Percentiles rank a stretch among this genome's conserved stretches.
These are phyloP conservation scores for Aphis craccivora DNA, from an alignment of 1,140 invertebrate genomes.

Conservation along the genomic window DNA sequence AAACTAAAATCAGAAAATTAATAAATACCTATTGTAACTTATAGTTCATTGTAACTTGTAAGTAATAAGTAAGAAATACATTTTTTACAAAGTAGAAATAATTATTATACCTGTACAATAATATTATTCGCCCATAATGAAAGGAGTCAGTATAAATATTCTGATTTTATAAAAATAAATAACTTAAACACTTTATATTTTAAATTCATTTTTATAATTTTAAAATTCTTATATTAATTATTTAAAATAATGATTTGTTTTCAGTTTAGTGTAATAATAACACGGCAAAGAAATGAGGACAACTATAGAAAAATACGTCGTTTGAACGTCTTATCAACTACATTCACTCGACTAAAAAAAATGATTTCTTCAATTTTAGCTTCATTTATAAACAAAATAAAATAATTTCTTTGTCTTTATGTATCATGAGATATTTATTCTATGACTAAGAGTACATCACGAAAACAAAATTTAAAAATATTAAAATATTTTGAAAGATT, in stretches of 20 bases:
- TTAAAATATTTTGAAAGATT: neutral
- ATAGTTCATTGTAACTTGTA: neutral
- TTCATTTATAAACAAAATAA: neutral
- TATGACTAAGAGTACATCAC: neutral
- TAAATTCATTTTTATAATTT: neutral
- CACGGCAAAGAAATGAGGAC: neutral
- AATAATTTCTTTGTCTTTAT: neutral
- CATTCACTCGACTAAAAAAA: neutral
- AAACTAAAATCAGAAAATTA: neutral
- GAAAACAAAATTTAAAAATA: neutral
- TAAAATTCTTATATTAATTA: neutral
- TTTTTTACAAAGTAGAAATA: neutral
- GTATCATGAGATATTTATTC: neutral
- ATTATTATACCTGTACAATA: neutral
- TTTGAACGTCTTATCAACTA: neutral
- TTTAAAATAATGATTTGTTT: neutral
- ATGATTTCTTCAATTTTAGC: neutral
- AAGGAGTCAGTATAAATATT: neutral
- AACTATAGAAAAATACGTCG: neutral
- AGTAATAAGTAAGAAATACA: neutral
- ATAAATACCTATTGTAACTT: neutral
- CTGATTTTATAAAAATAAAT: neutral
- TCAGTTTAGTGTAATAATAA: neutral
- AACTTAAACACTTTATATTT: neutral
- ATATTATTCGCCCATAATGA: neutral